Evolutionary conservation across 1,140 invertebrate species (phyloP).

Genomic region (Brachionus angularis): DNA sequence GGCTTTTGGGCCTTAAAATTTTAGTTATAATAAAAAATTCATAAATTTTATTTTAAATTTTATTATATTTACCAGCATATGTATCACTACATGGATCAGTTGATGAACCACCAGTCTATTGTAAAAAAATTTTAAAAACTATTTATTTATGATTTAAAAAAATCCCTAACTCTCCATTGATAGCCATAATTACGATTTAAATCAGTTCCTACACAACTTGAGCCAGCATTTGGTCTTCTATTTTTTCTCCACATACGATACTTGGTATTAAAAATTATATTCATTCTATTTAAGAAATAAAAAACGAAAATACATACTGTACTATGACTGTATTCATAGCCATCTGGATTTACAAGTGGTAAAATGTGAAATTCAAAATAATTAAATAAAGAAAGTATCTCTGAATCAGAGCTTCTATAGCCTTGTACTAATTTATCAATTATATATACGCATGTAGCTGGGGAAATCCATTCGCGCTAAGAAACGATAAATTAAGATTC

Average conservation of each 20-base stretch:
- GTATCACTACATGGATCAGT: conserved; percentile 42
- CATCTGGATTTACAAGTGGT: conserved; percentile 42
- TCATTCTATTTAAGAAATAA: neutral
- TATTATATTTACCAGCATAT: neutral
- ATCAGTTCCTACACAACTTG: conserved; percentile 37
- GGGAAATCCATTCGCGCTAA: conserved; percentile 56
- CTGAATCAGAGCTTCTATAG: neutral
- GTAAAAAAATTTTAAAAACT: neutral
- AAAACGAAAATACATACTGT: neutral
- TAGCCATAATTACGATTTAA: conserved; percentile 41
- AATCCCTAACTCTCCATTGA: neutral
- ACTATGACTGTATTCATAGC: conserved; percentile 29
- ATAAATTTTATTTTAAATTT: neutral
- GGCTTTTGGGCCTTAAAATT: conserved; percentile 7
- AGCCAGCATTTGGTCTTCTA: conserved; percentile 19
- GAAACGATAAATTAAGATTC: no score
- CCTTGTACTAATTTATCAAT: conserved; percentile 27
- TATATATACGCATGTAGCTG: conserved; percentile 46
- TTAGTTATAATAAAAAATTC: neutral
- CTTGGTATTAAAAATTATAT: conserved; percentile 1
- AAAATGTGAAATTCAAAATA: conserved; percentile 34
- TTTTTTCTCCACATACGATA: conserved; percentile 46
- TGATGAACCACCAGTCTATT: conserved; percentile 42
- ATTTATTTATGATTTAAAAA: neutral
- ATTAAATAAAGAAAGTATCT: conserved; percentile 8